These are phyloP conservation scores for Intellagama lesueurii DNA, from an alignment of 2,797 vertebrate genomes.

Conservation along the genomic window DNA sequence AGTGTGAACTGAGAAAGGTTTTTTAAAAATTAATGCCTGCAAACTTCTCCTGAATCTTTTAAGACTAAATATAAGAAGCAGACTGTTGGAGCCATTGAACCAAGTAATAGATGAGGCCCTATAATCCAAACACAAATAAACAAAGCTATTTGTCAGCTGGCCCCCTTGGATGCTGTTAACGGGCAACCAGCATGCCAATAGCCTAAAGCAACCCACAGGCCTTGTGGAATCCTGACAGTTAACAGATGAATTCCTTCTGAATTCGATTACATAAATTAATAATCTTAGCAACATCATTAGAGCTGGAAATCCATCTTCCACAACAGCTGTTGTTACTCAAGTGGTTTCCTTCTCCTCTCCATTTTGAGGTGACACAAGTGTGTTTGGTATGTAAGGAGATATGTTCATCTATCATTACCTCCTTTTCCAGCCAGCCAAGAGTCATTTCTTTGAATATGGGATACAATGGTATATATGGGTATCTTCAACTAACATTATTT, in stretches of 20 bases:
- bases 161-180: constrained; percentile 70
- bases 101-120: constrained; percentile 58
- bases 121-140: constrained; percentile 74
- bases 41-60: constrained; percentile 60
- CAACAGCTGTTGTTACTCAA: constrained; percentile 67
- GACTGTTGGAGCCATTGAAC: constrained; percentile 67
- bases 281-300: constrained; percentile 74
- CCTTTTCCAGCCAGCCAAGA: too few species aligned
- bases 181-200: constrained; percentile 66
- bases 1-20: constrained; percentile 48
- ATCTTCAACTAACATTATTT: too few species aligned
- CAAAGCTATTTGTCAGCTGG: constrained; percentile 74
- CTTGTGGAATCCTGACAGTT: constrained; percentile 71
- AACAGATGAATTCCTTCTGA: constrained; percentile 76
- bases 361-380: constrained; percentile 10
- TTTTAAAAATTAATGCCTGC: constrained; percentile 43
- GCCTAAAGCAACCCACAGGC: constrained; percentile 63
- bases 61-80: constrained; percentile 50
- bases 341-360: constrained; percentile 48
- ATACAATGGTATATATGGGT: too few species aligned
- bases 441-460: too few species aligned
- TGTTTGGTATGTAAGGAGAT: constrained; percentile 16
- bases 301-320: constrained; percentile 73
- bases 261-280: constrained; percentile 78
- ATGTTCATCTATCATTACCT: not conserved